These are phyloP conservation scores for Ictalurus punctatus DNA, from an alignment of 2,113 vertebrate genomes.

Conservation along the genomic window DNA sequence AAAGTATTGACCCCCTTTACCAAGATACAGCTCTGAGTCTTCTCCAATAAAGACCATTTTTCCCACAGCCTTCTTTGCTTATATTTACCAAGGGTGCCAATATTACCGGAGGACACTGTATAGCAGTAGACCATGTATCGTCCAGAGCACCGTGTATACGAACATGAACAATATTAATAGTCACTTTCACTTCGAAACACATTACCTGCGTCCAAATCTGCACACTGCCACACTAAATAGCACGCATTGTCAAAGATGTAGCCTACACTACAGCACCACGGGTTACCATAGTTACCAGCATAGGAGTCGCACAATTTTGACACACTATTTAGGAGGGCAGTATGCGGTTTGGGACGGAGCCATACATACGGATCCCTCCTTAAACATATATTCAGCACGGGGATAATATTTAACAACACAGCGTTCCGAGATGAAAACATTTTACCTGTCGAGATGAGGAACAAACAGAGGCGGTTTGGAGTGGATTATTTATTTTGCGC, in stretches of 20 bases:
- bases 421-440: slow-evolving; percentile 17
- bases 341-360: slow-evolving; percentile 16
- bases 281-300: slow-evolving; percentile 7
- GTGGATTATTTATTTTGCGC: not conserved
- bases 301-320: not conserved
- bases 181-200: not conserved
- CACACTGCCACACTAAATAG: not conserved
- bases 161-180: not conserved
- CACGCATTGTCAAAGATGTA: not conserved
- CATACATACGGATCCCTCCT: not conserved
- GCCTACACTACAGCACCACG: not conserved
- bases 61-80: too few species aligned
- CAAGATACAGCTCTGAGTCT: too few species aligned
- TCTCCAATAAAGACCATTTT: too few species aligned
- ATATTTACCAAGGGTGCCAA: too few species aligned
- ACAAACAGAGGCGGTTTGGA: not conserved
- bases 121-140: too few species aligned
- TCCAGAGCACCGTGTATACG: too few species aligned
- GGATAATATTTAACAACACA: not conserved
- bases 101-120: too few species aligned
- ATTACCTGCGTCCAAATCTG: not conserved
- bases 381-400: too few species aligned
- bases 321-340: not conserved
- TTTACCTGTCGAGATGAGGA: slow-evolving; percentile 24
- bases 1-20: too few species aligned